Conservation (phyloP, 2,797 vertebrate genomes). For the Perodicticus potto region DNA sequence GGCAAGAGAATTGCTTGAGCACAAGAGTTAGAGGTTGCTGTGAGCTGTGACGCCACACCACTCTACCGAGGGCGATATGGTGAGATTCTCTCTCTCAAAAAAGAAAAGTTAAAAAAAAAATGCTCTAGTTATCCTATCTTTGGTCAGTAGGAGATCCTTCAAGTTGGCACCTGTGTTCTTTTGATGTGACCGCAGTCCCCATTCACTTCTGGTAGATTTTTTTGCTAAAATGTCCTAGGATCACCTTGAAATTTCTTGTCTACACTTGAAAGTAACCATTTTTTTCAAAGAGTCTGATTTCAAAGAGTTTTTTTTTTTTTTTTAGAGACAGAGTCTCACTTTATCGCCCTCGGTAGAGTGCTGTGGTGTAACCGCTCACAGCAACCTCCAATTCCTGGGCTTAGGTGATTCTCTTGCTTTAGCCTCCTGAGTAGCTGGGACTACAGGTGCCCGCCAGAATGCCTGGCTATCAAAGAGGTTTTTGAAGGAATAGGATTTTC, state of each 20-base stretch:
- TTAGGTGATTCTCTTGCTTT: too few species aligned
- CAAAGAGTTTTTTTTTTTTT: background rate
- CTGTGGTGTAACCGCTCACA: too few species aligned
- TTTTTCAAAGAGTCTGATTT: constrained; percentile 32
- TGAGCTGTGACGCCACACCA: too few species aligned
- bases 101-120: background rate
- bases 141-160: background rate
- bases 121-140: background rate
- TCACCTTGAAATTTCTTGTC: constrained; percentile 47
- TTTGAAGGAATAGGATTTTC: constrained; percentile 23
- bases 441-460: too few species aligned
- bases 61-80: too few species aligned
- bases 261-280: background rate
- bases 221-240: constrained; percentile 10
- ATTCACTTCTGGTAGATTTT: constrained; percentile 41
- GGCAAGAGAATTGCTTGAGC: too few species aligned
- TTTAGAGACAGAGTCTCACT: too few species aligned
- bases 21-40: too few species aligned
- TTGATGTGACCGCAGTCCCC: background rate
- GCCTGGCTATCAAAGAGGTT: background rate
- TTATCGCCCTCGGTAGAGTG: too few species aligned
- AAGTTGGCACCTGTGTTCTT: background rate
- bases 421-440: too few species aligned
- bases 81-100: too few species aligned
- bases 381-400: too few species aligned